These are phyloP conservation scores for Delia radicum DNA, from an alignment of 1,140 invertebrate genomes.

Conservation along the genomic window DNA sequence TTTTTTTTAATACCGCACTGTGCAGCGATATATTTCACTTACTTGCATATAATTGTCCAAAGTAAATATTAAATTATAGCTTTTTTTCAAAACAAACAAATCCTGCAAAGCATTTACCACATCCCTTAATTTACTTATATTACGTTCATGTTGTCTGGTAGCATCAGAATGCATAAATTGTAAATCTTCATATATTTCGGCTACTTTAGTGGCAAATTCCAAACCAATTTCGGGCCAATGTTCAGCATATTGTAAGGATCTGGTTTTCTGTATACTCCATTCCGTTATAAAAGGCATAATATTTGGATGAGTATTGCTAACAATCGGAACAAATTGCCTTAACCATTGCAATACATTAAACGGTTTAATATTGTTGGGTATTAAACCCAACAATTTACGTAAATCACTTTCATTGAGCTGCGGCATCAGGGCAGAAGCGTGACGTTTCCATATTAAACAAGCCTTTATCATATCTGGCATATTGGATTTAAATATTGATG, in stretches of 20 bases:
- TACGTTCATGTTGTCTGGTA: constrained; percentile 44
- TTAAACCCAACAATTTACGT: constrained; percentile 39
- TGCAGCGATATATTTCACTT: too few relatives aligned
- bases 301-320: constrained; percentile 47
- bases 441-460: constrained; percentile 51
- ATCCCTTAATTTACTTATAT: constrained; percentile 43
- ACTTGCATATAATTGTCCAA: constrained; percentile 49
- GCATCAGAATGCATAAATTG: constrained; percentile 51
- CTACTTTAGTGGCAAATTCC: constrained; percentile 48
- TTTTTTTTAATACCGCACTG: too few relatives aligned
- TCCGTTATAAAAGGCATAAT: constrained; percentile 48
- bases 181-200: constrained; percentile 48
- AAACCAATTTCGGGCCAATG: constrained; percentile 53
- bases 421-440: constrained; percentile 43
- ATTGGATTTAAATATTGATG: constrained; percentile 43
- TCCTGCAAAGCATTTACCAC: constrained; percentile 48
- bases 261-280: constrained; percentile 51
- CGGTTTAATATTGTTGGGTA: constrained; percentile 44
- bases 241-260: constrained; percentile 44
- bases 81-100: constrained; percentile 45
- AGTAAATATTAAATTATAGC: constrained; percentile 47
- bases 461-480: constrained; percentile 43
- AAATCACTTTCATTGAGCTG: constrained; percentile 41
- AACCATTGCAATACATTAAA: constrained; percentile 51
- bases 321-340: constrained; percentile 45